phyloP scores from a whole-genome alignment of 2,888 invertebrate genomes.

The Drosophila nr. perissopoda region DNA sequence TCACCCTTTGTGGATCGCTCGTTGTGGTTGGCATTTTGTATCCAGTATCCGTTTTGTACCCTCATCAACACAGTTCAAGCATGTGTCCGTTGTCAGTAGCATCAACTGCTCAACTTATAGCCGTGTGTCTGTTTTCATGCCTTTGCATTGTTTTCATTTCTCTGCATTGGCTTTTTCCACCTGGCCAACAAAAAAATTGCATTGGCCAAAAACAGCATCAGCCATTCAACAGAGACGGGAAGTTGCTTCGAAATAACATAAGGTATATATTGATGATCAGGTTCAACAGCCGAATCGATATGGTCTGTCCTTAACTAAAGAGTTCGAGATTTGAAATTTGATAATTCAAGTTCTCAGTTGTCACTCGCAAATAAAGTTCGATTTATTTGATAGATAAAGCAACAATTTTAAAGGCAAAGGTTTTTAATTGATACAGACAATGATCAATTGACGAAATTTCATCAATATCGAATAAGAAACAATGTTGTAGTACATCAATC shows the following conservation, averaged over 20 bases:
- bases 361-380: not conserved
- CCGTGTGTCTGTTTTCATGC: not conserved
- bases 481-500: not conserved
- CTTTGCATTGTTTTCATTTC: slow-evolving; percentile 1
- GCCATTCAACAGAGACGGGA: slow-evolving; percentile 9
- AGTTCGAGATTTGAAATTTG: not conserved
- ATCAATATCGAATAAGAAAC: not conserved
- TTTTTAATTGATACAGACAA: not conserved
- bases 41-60: slow-evolving; percentile 14
- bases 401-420: not conserved
- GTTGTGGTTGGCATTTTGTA: slow-evolving; percentile 13
- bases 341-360: not conserved
- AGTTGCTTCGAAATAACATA: slow-evolving; percentile 24
- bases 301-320: not conserved
- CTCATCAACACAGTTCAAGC: slow-evolving; percentile 38
- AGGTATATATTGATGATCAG: not conserved
- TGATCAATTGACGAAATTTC: not conserved
- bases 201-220: slow-evolving; percentile 33
- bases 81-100: slow-evolving; percentile 45
- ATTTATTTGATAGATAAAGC: not conserved
- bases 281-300: not conserved
- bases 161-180: not conserved
- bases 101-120: slow-evolving; percentile 24
- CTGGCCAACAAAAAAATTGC: slow-evolving; percentile 21
- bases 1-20: not conserved